Conservation (phyloP, 2,113 vertebrate genomes). For the Eurystomus gularis region DNA sequence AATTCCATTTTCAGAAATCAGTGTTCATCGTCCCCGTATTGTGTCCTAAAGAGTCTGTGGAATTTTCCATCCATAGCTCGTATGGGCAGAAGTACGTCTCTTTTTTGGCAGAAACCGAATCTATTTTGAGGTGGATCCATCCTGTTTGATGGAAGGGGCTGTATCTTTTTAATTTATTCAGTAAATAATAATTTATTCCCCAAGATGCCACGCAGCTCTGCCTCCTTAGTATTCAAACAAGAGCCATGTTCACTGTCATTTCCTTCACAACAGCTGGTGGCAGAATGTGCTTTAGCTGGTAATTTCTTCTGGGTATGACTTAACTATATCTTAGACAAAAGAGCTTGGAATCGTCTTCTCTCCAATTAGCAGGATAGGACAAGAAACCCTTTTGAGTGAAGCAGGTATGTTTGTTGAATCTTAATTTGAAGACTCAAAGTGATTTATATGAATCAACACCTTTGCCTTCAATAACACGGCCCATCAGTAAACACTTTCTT, state of each 20-base stretch:
- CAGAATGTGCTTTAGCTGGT: not conserved
- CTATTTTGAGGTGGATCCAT: not conserved
- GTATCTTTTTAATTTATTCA: not conserved
- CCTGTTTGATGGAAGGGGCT: not conserved
- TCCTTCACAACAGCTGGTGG: not conserved
- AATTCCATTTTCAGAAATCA: not conserved
- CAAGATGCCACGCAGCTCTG: not conserved
- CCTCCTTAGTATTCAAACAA: not conserved
- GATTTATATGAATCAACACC: accelerated
- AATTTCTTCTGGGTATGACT: not conserved
- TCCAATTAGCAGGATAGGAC: not conserved
- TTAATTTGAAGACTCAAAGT: not conserved
- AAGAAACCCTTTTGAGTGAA: not conserved
- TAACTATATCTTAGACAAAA: not conserved
- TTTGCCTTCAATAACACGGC: not conserved
- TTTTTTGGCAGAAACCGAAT: not conserved
- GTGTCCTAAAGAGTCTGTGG: not conserved
- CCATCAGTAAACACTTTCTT: not conserved
- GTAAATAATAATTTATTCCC: not conserved
- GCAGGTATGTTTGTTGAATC: not conserved
- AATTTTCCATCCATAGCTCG: not conserved
- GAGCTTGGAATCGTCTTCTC: not conserved
- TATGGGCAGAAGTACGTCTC: not conserved
- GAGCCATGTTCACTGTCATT: not conserved
- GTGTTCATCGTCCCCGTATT: not conserved